Conservation (phyloP, 2,888 invertebrate species). For the Pammene fasciana region DNA sequence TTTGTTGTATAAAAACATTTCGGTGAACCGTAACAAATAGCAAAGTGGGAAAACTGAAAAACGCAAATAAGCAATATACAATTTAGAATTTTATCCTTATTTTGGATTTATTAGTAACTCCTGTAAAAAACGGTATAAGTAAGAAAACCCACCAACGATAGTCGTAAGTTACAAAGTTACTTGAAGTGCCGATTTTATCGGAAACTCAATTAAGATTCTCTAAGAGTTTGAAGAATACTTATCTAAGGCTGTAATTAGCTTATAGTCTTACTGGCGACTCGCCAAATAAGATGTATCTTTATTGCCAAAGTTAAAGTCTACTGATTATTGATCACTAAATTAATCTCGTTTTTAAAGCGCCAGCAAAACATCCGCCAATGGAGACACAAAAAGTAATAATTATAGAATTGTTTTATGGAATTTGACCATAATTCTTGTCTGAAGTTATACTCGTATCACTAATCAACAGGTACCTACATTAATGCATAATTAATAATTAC, state of each 20-base stretch:
- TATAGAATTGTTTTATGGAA: neutral
- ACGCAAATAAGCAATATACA: too few relatives aligned
- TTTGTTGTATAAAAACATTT: neutral
- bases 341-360: neutral
- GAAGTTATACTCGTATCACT: too few relatives aligned
- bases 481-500: too few relatives aligned
- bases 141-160: constrained; percentile 4
- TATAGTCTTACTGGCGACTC: constrained; percentile 61
- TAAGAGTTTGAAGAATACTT: constrained; percentile 45
- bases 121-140: neutral
- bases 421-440: too few relatives aligned
- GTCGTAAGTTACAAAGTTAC: constrained; percentile 29
- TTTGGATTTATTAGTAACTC: neutral
- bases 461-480: neutral
- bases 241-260: constrained; percentile 57
- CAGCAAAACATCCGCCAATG: too few relatives aligned
- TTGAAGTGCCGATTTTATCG: constrained; percentile 35
- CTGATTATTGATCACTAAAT: constrained; percentile 18
- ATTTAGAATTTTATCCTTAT: too few relatives aligned
- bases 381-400: too few relatives aligned
- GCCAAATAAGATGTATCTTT: constrained; percentile 56
- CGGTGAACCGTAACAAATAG: neutral
- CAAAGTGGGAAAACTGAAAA: too few relatives aligned
- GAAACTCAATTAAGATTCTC: constrained; percentile 48
- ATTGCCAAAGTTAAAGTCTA: constrained; percentile 44